Conservation (phyloP, 2,113 vertebrate genomes). For the Glaucomys volans region DNA sequence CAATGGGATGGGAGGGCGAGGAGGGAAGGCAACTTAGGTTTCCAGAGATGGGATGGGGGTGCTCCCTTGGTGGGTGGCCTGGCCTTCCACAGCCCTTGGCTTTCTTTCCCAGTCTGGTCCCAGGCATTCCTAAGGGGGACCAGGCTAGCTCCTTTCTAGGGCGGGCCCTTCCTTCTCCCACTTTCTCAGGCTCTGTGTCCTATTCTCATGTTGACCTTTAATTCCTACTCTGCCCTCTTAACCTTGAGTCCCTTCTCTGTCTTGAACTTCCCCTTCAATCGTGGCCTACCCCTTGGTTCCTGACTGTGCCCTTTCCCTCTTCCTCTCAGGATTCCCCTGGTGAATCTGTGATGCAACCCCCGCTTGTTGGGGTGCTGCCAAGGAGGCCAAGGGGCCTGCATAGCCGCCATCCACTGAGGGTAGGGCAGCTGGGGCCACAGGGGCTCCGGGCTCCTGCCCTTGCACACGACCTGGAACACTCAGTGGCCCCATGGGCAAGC, state of each 20-base stretch:
- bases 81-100: neutral
- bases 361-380: conserved; percentile 75
- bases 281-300: conserved; percentile 44
- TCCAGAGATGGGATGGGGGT: conserved; percentile 1
- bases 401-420: conserved; percentile 74
- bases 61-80: neutral
- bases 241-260: neutral
- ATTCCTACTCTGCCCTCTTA: conserved; percentile 26
- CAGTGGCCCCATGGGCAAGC: conserved; percentile 63
- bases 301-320: conserved; percentile 80
- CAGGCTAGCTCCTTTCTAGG: neutral
- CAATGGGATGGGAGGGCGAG: conserved; percentile 49
- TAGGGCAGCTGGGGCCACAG: conserved; percentile 39
- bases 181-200: conserved; percentile 42
- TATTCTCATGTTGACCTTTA: conserved; percentile 15
- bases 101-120: neutral
- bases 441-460: conserved; percentile 64
- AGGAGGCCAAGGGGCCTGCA: conserved; percentile 74
- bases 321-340: conserved; percentile 89
- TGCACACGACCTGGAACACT: conserved; percentile 80
- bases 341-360: conserved; percentile 88
- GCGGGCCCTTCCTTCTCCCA: neutral
- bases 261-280: neutral
- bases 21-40: neutral
- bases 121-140: neutral